Evolutionary conservation across 2,888 invertebrate genomes (phyloP).

Genomic region (Apotomis capreana): DNA sequence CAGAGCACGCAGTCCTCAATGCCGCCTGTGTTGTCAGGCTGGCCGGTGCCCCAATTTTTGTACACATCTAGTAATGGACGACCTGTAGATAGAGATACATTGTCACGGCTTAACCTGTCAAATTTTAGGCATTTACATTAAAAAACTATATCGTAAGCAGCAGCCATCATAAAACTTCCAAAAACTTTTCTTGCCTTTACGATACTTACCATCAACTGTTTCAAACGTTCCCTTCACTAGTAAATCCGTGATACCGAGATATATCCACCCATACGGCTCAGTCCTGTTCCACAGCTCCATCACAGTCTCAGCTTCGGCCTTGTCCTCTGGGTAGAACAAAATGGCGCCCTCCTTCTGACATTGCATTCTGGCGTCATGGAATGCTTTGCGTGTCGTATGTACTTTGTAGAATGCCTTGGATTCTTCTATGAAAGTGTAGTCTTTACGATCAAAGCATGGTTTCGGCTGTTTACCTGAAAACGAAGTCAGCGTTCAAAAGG

Average conservation of each 20-base stretch:
- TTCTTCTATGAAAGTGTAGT: slow-evolving; percentile 45
- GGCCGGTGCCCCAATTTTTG: slow-evolving; percentile 60
- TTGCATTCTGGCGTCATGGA: slow-evolving; percentile 43
- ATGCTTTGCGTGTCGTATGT: slow-evolving; percentile 43
- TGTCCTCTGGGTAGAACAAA: slow-evolving; percentile 45
- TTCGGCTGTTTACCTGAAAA: slow-evolving; percentile 43
- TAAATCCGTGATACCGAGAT: slow-evolving; percentile 60
- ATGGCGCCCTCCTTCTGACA: slow-evolving; percentile 45
- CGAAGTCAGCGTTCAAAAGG: too few species aligned
- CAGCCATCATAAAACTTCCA: not conserved
- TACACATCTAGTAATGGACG: slow-evolving; percentile 58
- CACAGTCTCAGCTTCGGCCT: slow-evolving; percentile 41
- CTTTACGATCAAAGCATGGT: slow-evolving; percentile 43
- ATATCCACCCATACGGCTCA: slow-evolving; percentile 51
- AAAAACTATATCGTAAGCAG: not conserved
- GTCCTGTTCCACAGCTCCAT: slow-evolving; percentile 35
- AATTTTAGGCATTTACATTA: too few species aligned
- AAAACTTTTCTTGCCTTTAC: not conserved
- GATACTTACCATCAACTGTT: slow-evolving; percentile 56
- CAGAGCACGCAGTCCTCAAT: slow-evolving; percentile 62
- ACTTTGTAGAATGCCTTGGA: slow-evolving; percentile 45
- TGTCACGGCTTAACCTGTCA: not conserved
- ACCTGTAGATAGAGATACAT: slow-evolving; percentile 49
- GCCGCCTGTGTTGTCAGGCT: slow-evolving; percentile 60
- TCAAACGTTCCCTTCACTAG: slow-evolving; percentile 60